Base-by-base conservation (phyloP, 2,888 invertebrate genomes). In the Cataglyphis cursor region DNA sequence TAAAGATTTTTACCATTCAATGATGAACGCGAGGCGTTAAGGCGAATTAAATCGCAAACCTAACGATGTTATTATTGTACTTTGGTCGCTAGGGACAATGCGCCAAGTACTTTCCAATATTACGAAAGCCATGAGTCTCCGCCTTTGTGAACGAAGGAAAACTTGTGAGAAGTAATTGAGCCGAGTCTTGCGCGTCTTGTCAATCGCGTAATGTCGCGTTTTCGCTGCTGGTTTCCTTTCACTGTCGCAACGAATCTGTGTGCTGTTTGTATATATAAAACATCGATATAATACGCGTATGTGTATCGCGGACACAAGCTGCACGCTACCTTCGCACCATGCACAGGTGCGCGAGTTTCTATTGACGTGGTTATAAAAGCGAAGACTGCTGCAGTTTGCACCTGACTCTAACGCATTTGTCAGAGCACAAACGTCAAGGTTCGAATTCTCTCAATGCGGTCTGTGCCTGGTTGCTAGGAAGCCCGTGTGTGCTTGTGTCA, bases 171-270 rank as follows among this genome's bases (percentile, higher is more conserved):
- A 70, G 31, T 59, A 59, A 78, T 57, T 28, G 59, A 76, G 18
- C 35, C 31, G 57, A 51, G 66, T 61, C 21, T 2, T 3, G 44
- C 61, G 28, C 38, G 65, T 24, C 59, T 51, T 81, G 70, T 85
- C 81, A 76, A 64, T 72, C 84, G 54, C 59, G 78, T 78, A 82
- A 86, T 80, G 72, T 59, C 51, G 75, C 82, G 82, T 85, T 87
- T 87, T 84, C 85, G 64, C 78, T 24, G 59, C 62, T 28, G 65
- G 35, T 84, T 85, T 86, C 89, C 90, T 91, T 91, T 91, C 91
- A 87, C 90, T 65, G 62, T 64, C 64, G 74, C 54, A 54, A 31
- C 68, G 15, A 51, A 51, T 51, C 51, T 8, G 12, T 65, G 3
- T 78, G 12, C 15, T 4, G 44, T 38, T 10, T 44, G 6, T 44